Conservation (phyloP, 2,113 vertebrate genomes). For the Alexandromys fortis region DNA sequence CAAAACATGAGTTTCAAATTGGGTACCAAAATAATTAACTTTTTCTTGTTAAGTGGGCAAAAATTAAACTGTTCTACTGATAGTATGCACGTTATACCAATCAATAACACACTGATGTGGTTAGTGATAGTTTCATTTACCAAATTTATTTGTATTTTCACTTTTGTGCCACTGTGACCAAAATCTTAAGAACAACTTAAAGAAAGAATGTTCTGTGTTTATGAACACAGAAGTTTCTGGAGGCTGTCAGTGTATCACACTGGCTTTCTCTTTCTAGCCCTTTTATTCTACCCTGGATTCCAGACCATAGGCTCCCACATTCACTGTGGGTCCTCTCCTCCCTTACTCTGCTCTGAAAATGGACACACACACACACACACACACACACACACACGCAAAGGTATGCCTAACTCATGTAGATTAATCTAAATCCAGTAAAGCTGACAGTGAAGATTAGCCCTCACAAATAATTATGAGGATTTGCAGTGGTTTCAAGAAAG, state of each 20-base stretch:
- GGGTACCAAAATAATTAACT: constrained; percentile 41
- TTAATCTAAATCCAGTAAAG: not conserved
- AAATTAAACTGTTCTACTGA: constrained; percentile 38
- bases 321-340: no score
- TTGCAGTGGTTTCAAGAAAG: not conserved
- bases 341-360: not conserved
- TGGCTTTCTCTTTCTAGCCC: not conserved
- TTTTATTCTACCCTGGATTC: not conserved
- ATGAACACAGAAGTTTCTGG: not conserved
- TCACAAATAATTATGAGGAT: not conserved
- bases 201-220: not conserved
- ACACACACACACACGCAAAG: not conserved
- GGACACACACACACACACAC: not conserved
- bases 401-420: not conserved
- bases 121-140: constrained; percentile 3
- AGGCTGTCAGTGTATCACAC: not conserved
- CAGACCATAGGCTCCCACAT: not conserved
- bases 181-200: not conserved
- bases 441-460: not conserved
- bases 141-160: constrained; percentile 12
- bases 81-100: not conserved
- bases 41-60: constrained; percentile 23
- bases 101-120: not conserved
- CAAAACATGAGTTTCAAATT: constrained; percentile 24
- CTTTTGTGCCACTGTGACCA: not conserved